A percentile compares a stretch with the other conserved stretches of the same genome.
Evolutionary conservation across 2,797 vertebrate species (phyloP).

Genomic region (Steatocranus sp.): DNA sequence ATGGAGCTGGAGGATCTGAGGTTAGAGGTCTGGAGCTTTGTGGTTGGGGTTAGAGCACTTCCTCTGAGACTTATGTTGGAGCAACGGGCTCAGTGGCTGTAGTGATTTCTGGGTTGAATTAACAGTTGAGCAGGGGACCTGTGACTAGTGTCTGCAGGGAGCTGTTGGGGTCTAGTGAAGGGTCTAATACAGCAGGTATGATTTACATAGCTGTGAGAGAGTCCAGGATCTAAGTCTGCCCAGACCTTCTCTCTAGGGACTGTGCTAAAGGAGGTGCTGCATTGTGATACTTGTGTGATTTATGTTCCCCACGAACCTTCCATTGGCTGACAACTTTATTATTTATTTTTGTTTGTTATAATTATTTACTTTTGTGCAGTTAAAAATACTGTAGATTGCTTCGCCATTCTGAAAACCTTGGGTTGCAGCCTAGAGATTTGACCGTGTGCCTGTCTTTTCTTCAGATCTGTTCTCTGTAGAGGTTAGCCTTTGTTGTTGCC

Average conservation of each 20-base stretch:
- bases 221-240: slow-evolving; percentile 68
- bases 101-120: slow-evolving; percentile 72
- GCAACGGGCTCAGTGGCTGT: slow-evolving; percentile 55
- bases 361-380: slow-evolving; percentile 62
- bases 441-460: slow-evolving; percentile 36
- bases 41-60: slow-evolving; percentile 57
- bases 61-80: slow-evolving; percentile 58
- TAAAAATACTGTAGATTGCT: slow-evolving; percentile 27
- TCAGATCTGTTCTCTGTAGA: slow-evolving; percentile 53
- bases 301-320: slow-evolving; percentile 53
- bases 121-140: slow-evolving; percentile 59
- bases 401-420: slow-evolving; percentile 40
- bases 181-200: slow-evolving; percentile 62
- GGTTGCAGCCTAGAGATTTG: slow-evolving; percentile 42
- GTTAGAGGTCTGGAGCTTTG: slow-evolving; percentile 58
- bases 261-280: slow-evolving; percentile 58
- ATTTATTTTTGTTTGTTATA: slow-evolving; percentile 69
- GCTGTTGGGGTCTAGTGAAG: slow-evolving; percentile 47
- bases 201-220: slow-evolving; percentile 75
- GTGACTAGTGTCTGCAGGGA: slow-evolving; percentile 61
- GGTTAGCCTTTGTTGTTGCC: slow-evolving; percentile 60
- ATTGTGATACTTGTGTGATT: slow-evolving; percentile 74
- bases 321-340: slow-evolving; percentile 63
- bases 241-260: slow-evolving; percentile 54
- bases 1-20: slow-evolving; percentile 31